Evolutionary conservation across 2,888 invertebrate genomes (phyloP), one percentile per base, ranked within the genome.

Genomic region (Watsonalla cultraria): DNA sequence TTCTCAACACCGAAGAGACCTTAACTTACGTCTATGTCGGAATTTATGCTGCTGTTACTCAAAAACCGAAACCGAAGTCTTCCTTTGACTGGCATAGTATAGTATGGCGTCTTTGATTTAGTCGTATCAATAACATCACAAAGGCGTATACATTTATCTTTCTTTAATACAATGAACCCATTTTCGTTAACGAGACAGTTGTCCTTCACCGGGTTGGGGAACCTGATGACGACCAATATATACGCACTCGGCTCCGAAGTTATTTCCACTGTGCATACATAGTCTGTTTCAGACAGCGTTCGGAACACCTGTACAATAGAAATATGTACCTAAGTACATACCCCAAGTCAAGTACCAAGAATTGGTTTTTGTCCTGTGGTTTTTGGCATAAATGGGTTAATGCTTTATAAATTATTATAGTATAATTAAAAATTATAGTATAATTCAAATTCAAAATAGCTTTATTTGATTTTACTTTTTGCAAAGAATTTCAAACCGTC

Each of bases 41-140:
- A 55, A 61, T 89, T 90, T 33, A 88, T 74, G 55, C 86, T 88
- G 73, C 84, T 88, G 54, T 90, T 89, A 59, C 86, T 86, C 37
- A 82, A 54, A 53, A 85, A 90, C 35, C 76, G 70, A 37, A 90
- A 82, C 7, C 80, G 68, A 6, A 88, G 59, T 48, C 76, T 75
- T 8, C 74, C 72, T 50, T 48, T 68, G 0, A 81, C 71, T 1
- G 74, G 68, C 11, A 79, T 64, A 1, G 78, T 72, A 52, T 75
- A 84, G 54, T 85, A 85, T 0, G 68, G 65, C 0, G 81, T 71
- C 0, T 57, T 24, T 0, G 62, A 37, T 34, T 74, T 70, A 5
- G 64, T 63, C 0, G 62, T 55, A 0, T 57, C 64, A 0, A 77
- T 52, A 0, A 74, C 48, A 50, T 85, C 81, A 52, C 90, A 90